Base-by-base conservation (phyloP, 2,797 vertebrate genomes). In the Tolypeutes matacus region DNA sequence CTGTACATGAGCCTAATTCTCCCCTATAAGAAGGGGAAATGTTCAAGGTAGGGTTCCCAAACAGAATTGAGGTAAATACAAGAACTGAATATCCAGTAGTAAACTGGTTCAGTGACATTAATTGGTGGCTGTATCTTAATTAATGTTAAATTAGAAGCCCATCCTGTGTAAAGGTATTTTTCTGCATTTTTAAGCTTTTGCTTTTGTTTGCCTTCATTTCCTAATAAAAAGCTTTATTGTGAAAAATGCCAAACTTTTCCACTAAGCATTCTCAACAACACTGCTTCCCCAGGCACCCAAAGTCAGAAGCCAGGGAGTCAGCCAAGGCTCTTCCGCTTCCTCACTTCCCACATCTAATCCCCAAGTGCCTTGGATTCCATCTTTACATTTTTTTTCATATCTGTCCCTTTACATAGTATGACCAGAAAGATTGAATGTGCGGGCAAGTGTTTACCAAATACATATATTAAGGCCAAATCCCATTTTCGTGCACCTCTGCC, bases 161-260 rank as follows among this genome's bases (percentile, higher is more conserved):
- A 31, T 36, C 27, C 34, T 20, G 15, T 69, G 6, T 69, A 83
- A 91, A 89, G 27, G 49, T 15, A 65, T n/a, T n/a, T 60, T 84
- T 69, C 31, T 77, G n/a, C 69, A 18, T 36, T 81, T 67, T 73
- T 51, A 27, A 18, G 21, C 62, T 70, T 42, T 88, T 64, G 46
- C 21, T 88, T 86, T 62, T 31, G 21, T 77, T 72, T 80, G n/a
- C n/a, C 56, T 88, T 89, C 15, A 46, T 75, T 58, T 85, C 51
- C 65, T 78, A 89, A 84, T 34, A 80, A 78, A 92, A 84, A 84
- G 29, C 27, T 95, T 80, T 78, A 56, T 94, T 84, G 72, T 84
- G 14, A 85, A 72, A 89, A 77, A 84, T 34, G 13, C 56, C 27
- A 62, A 21, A 20, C 1, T 92, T 92, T 18, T 64, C 49, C 60